Percentiles rank a stretch among this genome's conserved stretches.
phyloP scores from a whole-genome alignment of 1,140 invertebrate species.

The Elymnias hypermnestra region DNA sequence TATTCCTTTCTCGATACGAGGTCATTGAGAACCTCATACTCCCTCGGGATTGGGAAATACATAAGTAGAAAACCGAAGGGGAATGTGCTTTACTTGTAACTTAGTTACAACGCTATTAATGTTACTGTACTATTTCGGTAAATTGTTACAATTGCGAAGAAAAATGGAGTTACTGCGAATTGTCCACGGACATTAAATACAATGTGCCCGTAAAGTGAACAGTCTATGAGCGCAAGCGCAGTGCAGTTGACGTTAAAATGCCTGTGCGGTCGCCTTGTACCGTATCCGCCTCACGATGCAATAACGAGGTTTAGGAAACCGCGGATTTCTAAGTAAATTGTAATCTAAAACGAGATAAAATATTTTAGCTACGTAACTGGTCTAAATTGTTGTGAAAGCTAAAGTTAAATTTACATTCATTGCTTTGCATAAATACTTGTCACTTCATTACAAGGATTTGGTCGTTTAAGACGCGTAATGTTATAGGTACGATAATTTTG shows the following conservation, averaged over 20 bases:
- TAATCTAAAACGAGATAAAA: conserved; percentile 7
- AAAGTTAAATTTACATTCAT: background rate
- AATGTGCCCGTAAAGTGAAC: conserved; percentile 13
- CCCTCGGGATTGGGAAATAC: too few species aligned
- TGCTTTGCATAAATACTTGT: background rate
- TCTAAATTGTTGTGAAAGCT: background rate
- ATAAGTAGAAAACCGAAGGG: too few species aligned
- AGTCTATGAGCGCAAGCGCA: conserved; percentile 14
- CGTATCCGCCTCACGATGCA: conserved; percentile 13
- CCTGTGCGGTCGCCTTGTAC: conserved; percentile 5
- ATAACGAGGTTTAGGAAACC: conserved; percentile 10
- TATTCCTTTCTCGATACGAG: too few species aligned
- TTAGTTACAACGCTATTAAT: background rate
- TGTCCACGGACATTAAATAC: conserved; percentile 10
- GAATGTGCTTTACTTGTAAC: too few species aligned
- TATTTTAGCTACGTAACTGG: conserved; percentile 8
- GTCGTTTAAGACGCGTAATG: too few species aligned
- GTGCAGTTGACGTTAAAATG: conserved; percentile 15
- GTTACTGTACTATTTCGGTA: background rate
- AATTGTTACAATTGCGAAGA: conserved; percentile 7
- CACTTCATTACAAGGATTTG: too few species aligned
- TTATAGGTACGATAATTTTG: too few species aligned
- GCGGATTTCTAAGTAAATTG: conserved; percentile 10
- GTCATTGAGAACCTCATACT: too few species aligned
- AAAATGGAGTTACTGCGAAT: conserved; percentile 4